These are phyloP conservation scores for Manis javanica DNA, from an alignment of 2,797 vertebrate species.

Conservation along the genomic window DNA sequence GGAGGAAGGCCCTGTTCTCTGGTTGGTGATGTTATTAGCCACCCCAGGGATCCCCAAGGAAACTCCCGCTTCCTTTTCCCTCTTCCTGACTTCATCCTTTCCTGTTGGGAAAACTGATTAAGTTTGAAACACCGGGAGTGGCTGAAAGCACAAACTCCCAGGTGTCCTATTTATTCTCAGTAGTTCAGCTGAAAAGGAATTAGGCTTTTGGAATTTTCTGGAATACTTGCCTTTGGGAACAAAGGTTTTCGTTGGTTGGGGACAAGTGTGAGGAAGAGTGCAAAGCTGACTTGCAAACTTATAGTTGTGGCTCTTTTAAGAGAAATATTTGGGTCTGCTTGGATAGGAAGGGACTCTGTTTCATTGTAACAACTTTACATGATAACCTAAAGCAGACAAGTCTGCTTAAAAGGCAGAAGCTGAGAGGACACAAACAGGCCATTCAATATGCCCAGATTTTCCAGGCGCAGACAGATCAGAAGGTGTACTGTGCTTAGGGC, in stretches of 20 bases:
- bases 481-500: background rate
- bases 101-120: background rate
- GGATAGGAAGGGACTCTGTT: background rate
- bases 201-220: background rate
- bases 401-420: background rate
- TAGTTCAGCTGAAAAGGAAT: no score
- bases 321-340: background rate
- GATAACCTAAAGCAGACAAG: background rate
- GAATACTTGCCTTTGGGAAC: background rate
- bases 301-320: background rate
- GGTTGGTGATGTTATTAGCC: background rate
- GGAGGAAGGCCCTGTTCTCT: background rate
- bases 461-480: background rate
- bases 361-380: background rate
- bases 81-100: background rate
- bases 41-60: background rate
- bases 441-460: background rate
- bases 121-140: background rate
- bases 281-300: background rate
- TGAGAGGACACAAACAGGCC: background rate
- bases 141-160: background rate
- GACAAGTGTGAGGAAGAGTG: background rate
- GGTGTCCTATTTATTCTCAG: background rate
- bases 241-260: background rate
- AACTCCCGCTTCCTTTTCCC: background rate